Evolutionary conservation across 2,797 vertebrate genomes (phyloP), one percentile per base, ranked within the genome.

Genomic region (Loriculus beryllinus): DNA sequence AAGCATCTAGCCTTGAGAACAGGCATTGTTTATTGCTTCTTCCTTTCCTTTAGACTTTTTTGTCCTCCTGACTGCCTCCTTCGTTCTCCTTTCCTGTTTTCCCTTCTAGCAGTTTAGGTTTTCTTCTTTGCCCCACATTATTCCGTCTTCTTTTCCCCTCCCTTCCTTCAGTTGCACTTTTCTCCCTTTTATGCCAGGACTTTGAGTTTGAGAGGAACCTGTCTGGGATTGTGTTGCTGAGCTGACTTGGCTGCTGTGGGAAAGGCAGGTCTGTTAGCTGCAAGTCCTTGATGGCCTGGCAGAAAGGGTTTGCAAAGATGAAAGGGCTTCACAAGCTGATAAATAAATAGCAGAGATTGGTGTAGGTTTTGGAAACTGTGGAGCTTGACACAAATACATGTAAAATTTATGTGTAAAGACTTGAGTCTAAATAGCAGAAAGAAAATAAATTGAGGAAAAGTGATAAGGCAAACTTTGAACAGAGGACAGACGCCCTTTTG

Each of bases 291-390:
- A 45, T 78, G 33, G 45, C 62, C 62, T 69, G 62, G 40, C n/a
- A 81, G 74, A 65, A 72, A 42, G 48, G 25, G 31, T 88, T 82
- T 86, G 48, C 75, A 91, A 31, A 82, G 51, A 51, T 47, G 17
- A 56, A 88, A 87, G 26, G 31, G 14, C 62, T 88, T 82, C 47
- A 26, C 57, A 52, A 72, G 31, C 45, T 47, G 35, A 16, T 43
- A 26, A 67, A 81, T 43, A 71, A 67, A 43, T 56, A 52, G 33
- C 19, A 51, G 26, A 63, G 22, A 39, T 25, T 40, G 33, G 40
- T 52, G 33, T 37, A 33, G 33, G 7, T 43, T 87, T 70, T 80
- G 19, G 75, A 67, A 89, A 49, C 16, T 3, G 19, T 20, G 19
- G 35, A 82, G 15, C 14, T 48, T 69, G 39, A 29, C 14, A 35